Conservation (phyloP, 1,140 invertebrate genomes). For the Geopemphigus sp. region DNA sequence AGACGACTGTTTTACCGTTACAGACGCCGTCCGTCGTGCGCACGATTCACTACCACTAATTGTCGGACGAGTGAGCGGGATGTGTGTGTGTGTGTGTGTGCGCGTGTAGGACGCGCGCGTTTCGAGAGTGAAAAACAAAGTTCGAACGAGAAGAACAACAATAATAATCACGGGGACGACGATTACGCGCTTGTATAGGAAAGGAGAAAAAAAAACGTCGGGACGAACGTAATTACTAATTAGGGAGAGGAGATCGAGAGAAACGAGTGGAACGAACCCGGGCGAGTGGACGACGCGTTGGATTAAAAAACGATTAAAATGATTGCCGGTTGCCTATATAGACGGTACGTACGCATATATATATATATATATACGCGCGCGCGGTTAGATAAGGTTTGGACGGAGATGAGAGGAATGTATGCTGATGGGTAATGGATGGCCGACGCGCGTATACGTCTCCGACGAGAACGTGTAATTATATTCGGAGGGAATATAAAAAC, state of each 20-base stretch:
- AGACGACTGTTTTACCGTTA: background rate
- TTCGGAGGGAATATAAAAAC: background rate
- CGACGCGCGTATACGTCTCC: background rate
- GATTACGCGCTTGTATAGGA: no score
- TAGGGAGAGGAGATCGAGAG: background rate
- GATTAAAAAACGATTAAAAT: slow-evolving; percentile 42
- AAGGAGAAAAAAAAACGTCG: no score
- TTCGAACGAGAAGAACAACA: background rate
- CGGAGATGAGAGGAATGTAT: background rate
- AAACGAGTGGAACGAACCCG: background rate
- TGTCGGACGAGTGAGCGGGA: no score
- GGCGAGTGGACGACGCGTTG: background rate
- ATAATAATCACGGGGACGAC: background rate
- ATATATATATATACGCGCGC: background rate
- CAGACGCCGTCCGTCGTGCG: no score
- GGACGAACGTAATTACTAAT: slow-evolving; percentile 10
- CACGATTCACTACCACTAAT: no score
- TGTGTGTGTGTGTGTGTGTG: no score
- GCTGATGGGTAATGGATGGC: slow-evolving; percentile 35
- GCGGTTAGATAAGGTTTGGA: background rate
- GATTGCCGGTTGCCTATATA: slow-evolving; percentile 36
- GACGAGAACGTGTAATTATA: slow-evolving; percentile 25
- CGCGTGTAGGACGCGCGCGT: no score
- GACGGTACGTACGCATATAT: no score
- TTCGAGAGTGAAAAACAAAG: background rate